These are phyloP conservation scores for Glaucidium brasilianum DNA, from an alignment of 2,113 vertebrate species.

Conservation along the genomic window DNA sequence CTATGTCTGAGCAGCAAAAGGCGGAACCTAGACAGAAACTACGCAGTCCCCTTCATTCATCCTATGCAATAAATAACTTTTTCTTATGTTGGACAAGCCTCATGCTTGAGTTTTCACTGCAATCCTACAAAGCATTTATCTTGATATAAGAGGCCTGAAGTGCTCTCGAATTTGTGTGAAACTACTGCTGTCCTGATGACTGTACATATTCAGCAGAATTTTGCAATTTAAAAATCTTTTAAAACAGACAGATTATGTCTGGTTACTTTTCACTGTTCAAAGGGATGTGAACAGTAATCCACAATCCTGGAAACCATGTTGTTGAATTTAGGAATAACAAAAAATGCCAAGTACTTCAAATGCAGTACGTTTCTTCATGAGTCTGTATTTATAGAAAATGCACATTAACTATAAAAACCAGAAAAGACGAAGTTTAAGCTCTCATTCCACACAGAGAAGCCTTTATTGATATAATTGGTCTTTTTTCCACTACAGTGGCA, in stretches of 20 bases:
- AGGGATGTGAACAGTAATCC: neutral
- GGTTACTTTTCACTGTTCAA: neutral
- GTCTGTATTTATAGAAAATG: neutral
- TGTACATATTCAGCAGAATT: neutral
- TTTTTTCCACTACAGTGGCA: neutral
- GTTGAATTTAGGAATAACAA: neutral
- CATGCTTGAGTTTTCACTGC: neutral
- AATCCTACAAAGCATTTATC: neutral
- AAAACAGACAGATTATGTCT: neutral
- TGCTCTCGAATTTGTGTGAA: neutral
- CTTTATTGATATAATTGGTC: neutral
- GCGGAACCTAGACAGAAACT: neutral
- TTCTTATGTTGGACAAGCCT: neutral
- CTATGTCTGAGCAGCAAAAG: neutral
- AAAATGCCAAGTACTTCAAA: neutral
- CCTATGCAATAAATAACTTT: neutral
- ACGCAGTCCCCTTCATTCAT: neutral
- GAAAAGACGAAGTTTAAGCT: neutral
- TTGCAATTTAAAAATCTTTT: neutral
- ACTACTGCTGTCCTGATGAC: neutral
- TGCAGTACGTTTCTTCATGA: neutral
- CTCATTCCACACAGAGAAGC: neutral
- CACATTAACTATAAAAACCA: neutral
- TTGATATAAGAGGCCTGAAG: neutral
- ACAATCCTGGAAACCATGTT: neutral